phyloP scores from a whole-genome alignment of 2,797 vertebrate genomes.

The Xiphorhynchus erythropygius region DNA sequence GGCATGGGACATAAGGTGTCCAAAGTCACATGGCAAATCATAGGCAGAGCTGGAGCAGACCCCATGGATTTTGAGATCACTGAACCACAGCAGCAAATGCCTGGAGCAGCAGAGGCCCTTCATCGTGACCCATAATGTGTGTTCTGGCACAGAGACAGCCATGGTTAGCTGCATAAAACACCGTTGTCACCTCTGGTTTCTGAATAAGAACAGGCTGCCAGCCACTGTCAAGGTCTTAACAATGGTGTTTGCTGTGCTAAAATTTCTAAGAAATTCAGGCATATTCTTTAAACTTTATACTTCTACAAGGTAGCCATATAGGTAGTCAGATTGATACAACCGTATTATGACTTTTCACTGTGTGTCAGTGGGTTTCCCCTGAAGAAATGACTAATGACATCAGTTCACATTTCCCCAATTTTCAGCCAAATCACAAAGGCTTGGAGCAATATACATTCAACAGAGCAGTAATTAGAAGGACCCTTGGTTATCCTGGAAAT shows the following conservation, averaged over 20 bases:
- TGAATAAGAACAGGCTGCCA: background rate
- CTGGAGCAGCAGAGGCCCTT: background rate
- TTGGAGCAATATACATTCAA: constrained; percentile 28
- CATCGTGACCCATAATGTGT: background rate
- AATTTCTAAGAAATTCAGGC: background rate
- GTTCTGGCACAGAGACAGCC: background rate
- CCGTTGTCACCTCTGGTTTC: background rate
- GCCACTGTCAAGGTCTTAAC: background rate
- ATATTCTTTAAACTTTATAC: background rate
- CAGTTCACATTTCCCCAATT: constrained; percentile 13
- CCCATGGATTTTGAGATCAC: background rate
- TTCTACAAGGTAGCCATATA: background rate
- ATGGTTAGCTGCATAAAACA: background rate
- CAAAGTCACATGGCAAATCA: background rate
- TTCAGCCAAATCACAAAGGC: background rate
- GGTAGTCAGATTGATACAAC: background rate
- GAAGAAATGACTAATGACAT: constrained; percentile 36
- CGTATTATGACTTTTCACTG: constrained; percentile 9
- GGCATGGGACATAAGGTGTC: background rate
- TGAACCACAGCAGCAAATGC: background rate
- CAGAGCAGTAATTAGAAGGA: constrained; percentile 64
- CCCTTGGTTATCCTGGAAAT: constrained; percentile 69
- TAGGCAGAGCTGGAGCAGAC: background rate
- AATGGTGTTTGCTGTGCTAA: background rate
- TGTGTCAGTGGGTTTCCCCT: constrained; percentile 23